These are phyloP conservation scores for Catharus minimus DNA, from an alignment of 2,113 vertebrate genomes.

Conservation along the genomic window DNA sequence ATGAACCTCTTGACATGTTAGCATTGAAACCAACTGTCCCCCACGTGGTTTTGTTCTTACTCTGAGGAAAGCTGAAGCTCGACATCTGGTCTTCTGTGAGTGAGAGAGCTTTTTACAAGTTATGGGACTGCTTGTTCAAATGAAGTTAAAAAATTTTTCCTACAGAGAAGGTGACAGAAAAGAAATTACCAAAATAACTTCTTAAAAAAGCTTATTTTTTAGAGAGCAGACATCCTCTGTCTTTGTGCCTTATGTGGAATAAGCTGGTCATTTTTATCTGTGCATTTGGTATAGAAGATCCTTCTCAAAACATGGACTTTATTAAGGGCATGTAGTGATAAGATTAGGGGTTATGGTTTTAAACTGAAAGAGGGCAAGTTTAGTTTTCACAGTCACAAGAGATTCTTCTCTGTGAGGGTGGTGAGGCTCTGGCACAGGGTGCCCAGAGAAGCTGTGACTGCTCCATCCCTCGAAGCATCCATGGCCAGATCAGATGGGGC, in stretches of 20 bases:
- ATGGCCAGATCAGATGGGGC: rapidly evolving
- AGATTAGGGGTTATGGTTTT: background rate
- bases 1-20: conserved; percentile 37
- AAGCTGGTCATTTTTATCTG: background rate
- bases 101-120: background rate
- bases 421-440: background rate
- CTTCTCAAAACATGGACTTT: background rate
- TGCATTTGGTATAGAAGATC: background rate
- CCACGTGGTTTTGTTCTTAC: background rate
- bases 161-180: background rate
- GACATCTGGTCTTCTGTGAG: conserved; percentile 45
- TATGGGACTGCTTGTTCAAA: background rate
- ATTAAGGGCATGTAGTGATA: background rate
- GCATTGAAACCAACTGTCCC: conserved; percentile 43
- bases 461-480: rapidly evolving
- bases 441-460: background rate
- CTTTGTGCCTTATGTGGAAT: background rate
- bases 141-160: background rate
- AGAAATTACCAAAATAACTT: background rate
- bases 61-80: background rate
- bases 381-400: background rate
- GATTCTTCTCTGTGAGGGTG: background rate
- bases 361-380: background rate
- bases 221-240: background rate
- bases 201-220: background rate